A percentile compares a stretch with the other conserved stretches of the same genome.
Conservation (phyloP, 2,888 invertebrate genomes). For the Piscicola geometra region DNA sequence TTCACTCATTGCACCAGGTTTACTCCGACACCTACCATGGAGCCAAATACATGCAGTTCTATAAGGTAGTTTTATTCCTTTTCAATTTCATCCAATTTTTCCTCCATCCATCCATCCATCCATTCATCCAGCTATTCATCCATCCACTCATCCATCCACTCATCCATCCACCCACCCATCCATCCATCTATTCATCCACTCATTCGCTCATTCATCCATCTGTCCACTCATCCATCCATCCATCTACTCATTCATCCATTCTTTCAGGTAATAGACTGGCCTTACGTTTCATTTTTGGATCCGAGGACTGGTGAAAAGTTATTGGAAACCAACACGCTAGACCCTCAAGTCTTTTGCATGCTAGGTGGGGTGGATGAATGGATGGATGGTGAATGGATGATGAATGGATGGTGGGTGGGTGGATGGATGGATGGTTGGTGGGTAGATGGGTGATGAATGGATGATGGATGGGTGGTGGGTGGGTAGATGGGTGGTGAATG, state of each 20-base stretch:
- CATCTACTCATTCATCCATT: too few relatives aligned
- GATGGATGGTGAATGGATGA: not conserved
- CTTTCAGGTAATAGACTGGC: constrained; percentile 56
- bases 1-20: constrained; percentile 47
- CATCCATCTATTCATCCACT: not conserved
- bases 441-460: not conserved
- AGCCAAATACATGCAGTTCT: constrained; percentile 64
- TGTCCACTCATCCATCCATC: not conserved
- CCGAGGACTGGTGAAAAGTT: constrained; percentile 62
- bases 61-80: too few relatives aligned
- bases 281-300: constrained; percentile 66
- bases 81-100: too few relatives aligned
- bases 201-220: not conserved
- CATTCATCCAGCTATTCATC: too few relatives aligned
- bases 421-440: too few relatives aligned
- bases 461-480: not conserved
- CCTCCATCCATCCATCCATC: too few relatives aligned
- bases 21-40: constrained; percentile 63
- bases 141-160: not conserved
- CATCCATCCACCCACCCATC: not conserved
- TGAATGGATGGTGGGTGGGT: not conserved
- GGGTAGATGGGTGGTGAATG: not conserved
- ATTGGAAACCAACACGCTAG: not conserved
- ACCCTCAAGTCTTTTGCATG: not conserved
- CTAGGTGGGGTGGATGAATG: not conserved